Base-by-base conservation (phyloP, 2,888 invertebrate species). In the Candidula unifasciata region DNA sequence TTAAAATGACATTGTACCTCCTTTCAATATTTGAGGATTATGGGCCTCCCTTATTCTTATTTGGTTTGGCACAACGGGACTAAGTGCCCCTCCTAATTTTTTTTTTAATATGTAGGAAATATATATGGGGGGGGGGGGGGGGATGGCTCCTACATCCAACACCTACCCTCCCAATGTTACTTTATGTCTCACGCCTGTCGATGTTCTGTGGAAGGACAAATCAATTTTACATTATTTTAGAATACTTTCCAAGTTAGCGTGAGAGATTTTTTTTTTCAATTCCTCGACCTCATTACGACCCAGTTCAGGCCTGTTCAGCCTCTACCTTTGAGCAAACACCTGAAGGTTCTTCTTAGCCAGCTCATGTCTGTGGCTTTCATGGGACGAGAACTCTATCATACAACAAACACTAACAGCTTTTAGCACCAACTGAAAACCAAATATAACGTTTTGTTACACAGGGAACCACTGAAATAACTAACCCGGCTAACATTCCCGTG, bases 351-450 rank as follows among this genome's bases (percentile, higher is more conserved):
- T 27, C 35, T 37, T 35, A 44, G 16, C 6, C 64, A 18, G n/a
- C 13, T 37, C 52, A 35, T 16, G 64, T 78, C 16, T 5, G 76
- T 35, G 1, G 60, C 37, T 78, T 64, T 64, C 16, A 44, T 64
- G 35, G 27, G 13, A 2, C 37, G 0, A 24, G 35, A 27, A 54
- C 54, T 54, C 27, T 54, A 16, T 6, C 52, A 30, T 35, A 77
- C 13, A n/a, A 35, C 35, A 60, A 69, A n/a, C 64, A 64, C 27
- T 35, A 64, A n/a, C 77, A 78, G 77, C 77, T 78, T 78, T 78
- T 78, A 78, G 77, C 77, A 64, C 77, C 30, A 24, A 78, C 35
- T 37, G 35, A 35, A 78, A 78, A n/a, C 64, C 64, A 78, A 78
- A 78, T 78, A 76, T 78, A 21, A 78, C 77, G 54, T 76, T 35